Evolutionary conservation across 1,140 invertebrate species (phyloP).

Genomic region (Pristionchus pacificus): DNA sequence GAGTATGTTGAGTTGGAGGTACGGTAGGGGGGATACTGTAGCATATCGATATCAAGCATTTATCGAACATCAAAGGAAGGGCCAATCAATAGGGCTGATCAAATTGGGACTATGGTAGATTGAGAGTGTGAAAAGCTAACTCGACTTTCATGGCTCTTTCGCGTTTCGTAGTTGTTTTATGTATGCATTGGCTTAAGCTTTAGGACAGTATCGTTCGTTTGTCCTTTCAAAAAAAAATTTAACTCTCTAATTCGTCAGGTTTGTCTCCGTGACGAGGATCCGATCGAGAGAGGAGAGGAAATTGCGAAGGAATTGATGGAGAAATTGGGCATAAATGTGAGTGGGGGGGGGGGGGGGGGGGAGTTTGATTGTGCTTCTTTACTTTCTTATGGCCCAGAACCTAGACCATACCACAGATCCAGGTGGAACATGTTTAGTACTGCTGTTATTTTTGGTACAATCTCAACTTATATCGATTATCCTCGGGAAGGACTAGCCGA

Average conservation of each 20-base stretch:
- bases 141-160: neutral
- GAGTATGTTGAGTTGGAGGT: neutral
- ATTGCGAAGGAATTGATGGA: neutral
- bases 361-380: too few relatives aligned
- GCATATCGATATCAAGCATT: neutral
- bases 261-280: neutral
- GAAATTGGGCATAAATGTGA: neutral
- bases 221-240: too few relatives aligned
- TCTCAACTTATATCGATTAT: too few relatives aligned
- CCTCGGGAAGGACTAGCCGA: too few relatives aligned
- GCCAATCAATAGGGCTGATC: too few relatives aligned
- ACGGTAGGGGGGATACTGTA: neutral
- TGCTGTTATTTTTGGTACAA: too few relatives aligned
- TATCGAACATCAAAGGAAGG: neutral
- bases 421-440: too few relatives aligned
- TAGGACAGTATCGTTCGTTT: too few relatives aligned
- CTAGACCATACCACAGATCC: too few relatives aligned
- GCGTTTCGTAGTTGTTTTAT: neutral
- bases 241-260: neutral
- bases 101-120: too few relatives aligned
- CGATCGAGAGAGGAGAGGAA: neutral
- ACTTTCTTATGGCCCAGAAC: too few relatives aligned
- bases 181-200: neutral
- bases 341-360: too few relatives aligned
- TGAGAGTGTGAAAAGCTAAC: neutral